Base-by-base conservation (phyloP, 2,888 invertebrate species). In the Cylindroiulus punctatus region DNA sequence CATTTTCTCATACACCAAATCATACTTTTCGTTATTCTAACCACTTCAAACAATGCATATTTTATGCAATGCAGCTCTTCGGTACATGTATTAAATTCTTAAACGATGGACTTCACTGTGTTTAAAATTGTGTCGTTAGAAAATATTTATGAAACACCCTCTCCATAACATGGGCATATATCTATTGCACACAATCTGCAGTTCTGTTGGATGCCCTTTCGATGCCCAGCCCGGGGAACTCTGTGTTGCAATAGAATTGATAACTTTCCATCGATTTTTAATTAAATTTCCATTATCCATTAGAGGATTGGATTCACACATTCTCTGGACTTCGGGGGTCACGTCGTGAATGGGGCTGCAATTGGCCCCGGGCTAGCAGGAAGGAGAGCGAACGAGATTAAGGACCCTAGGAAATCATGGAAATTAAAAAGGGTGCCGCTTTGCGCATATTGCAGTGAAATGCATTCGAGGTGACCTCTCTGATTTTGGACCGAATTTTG, bases 271-370 rank as follows among this genome's bases (percentile, higher is more conserved):
- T 87, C 83, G 87, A 87, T 87, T 87, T 87, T 85, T 87, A 87
- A 85, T 87, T 85, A 87, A 87, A 87, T 87, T 87, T 87, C 87
- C 87, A 87, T 87, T 87, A 85, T 87, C 87, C 87, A 84, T 87
- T 87, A 87, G 86, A 22, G 84, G 86, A 87, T 87, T 86, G 86
- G 87, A 86, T 86, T 86, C 84, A 84, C 81, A 42, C 42, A 47
- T 85, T 57, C 65, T 85, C 40, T 36, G 40, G 84, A 47, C 47
- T 32, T 83, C 26, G n/a, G 83, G 83, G 83, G 83, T 83, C 83
- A 83, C 14, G 32, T 83, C 8, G 32, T 76, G 26, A 76, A 76
- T 76, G 76, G 76, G 22, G 26, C 76, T 76, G 30, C 65, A 26
- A 26, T 26, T 76, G 76, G 76, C 76, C 76, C 76, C 8, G 12